Base-by-base conservation (phyloP, 2,888 invertebrate species). In the Parnassius glacialis region DNA sequence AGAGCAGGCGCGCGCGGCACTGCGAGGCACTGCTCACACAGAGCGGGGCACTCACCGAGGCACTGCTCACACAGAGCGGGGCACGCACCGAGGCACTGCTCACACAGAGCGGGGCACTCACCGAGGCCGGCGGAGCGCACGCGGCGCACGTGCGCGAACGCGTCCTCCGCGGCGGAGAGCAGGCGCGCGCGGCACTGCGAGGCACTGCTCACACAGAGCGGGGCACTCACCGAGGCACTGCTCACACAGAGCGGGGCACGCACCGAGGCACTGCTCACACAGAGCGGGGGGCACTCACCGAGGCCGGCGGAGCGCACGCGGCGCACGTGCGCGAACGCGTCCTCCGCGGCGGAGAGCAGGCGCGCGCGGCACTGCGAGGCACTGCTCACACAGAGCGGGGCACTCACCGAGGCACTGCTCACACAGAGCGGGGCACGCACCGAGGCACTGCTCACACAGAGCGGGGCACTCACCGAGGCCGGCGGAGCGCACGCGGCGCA, bases 241-340 rank as follows among this genome's bases (percentile, higher is more conserved):
- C 47, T 11, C 43, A 45, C 34, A 52, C 7, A 47, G 13, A 43
- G 43, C 3, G 16, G 25, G 41, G 16, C 13, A 61, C 70, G 69
- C 44, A 85, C 89, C 92, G 44, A 83, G 84, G 9, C 81, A n/a
- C n/a, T n/a, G n/a, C 47, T 11, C 43, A 45, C 34, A 52, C 7
- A 47, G 13, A 43, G 43, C 3, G n/a, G n/a, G 16, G 25, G 41
- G 16, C 13, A 61, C 70, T 69, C 44, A 85, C 89, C 92, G 44
- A 83, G 84, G 9, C 81, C 79, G 10, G 74, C 79, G 12, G 83
- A 79, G 0, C 92, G 90, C 66, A 98, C 94, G 47, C 98, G 93
- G 75, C 97, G 96, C 68, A 99, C 98, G 79, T 99, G 99, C 11
- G 98, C 98, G 84, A 99, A 99, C 1, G 99, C 98, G 79, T 99